Percentiles rank a stretch among this genome's conserved stretches.
phyloP scores from a whole-genome alignment of 2,888 invertebrate species.

The Acanthosoma haemorrhoidale region DNA sequence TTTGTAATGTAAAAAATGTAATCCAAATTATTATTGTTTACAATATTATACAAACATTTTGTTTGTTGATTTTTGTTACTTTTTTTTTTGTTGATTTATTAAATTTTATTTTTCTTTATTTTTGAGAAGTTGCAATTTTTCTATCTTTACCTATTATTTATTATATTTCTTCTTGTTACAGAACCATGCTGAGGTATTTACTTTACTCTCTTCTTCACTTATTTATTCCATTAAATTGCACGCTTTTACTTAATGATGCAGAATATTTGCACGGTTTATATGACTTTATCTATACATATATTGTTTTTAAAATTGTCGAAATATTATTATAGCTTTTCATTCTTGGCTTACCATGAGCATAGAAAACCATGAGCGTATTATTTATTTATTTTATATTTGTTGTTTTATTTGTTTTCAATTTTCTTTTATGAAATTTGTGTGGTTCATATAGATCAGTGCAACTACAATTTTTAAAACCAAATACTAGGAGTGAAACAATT shows the following conservation, averaged over 20 bases:
- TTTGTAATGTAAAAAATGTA: not conserved
- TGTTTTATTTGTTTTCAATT: not conserved
- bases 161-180: slow-evolving; percentile 40
- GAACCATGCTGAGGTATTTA: slow-evolving; percentile 42
- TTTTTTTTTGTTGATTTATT: not conserved
- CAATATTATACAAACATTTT: no score
- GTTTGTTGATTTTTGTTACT: not conserved
- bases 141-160: slow-evolving; percentile 8
- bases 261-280: slow-evolving; percentile 17
- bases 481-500: not conserved
- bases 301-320: not conserved
- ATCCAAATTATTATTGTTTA: no score
- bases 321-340: not conserved
- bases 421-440: not conserved
- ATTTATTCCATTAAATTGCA: slow-evolving; percentile 35
- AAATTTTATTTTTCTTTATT: slow-evolving; percentile 38
- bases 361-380: slow-evolving; percentile 1
- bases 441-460: not conserved
- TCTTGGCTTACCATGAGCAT: slow-evolving; percentile 21
- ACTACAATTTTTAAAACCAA: not conserved
- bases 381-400: not conserved
- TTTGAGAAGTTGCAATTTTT: slow-evolving; percentile 38
- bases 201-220: slow-evolving; percentile 32
- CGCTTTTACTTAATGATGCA: slow-evolving; percentile 18
- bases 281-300: not conserved